Percentiles rank a stretch among this genome's conserved stretches.
Conservation (phyloP, 2,797 vertebrate genomes). For the Pteronotus mesoamericanus region DNA sequence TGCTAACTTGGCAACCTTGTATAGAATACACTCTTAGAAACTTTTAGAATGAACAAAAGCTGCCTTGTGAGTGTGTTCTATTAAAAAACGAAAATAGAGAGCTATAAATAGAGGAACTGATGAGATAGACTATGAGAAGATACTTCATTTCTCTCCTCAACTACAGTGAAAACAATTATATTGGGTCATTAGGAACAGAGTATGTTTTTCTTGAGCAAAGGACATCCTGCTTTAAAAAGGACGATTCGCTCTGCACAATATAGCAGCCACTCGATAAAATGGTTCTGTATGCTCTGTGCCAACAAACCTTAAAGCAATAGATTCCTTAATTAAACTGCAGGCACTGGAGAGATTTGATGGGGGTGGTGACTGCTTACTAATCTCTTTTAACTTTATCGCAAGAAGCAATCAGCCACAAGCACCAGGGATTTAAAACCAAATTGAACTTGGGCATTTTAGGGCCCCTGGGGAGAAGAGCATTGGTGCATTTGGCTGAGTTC, state of each 20-base stretch:
- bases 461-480: background rate
- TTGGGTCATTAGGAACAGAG: background rate
- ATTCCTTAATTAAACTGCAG: background rate
- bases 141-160: slow-evolving; percentile 32
- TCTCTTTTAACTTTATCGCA: slow-evolving; percentile 33
- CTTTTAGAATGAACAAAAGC: slow-evolving; percentile 29
- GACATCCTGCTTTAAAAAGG: background rate
- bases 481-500: slow-evolving; percentile 34
- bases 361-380: slow-evolving; percentile 31
- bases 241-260: background rate
- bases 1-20: slow-evolving; percentile 10
- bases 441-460: background rate
- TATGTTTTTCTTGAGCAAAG: slow-evolving; percentile 24
- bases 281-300: background rate
- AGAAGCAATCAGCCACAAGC: slow-evolving; percentile 46
- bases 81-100: background rate
- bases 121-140: slow-evolving; percentile 28
- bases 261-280: background rate
- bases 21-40: slow-evolving; percentile 6
- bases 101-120: slow-evolving; percentile 33
- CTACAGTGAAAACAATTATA: background rate
- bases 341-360: slow-evolving; percentile 14
- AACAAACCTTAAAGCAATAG: slow-evolving; percentile 13
- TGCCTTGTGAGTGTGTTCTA: slow-evolving; percentile 1
- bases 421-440: slow-evolving; percentile 52